A percentile compares a stretch with the other conserved stretches of the same genome.
Evolutionary conservation across 2,797 vertebrate species (phyloP).

Genomic region (Micrastur ruficollis): DNA sequence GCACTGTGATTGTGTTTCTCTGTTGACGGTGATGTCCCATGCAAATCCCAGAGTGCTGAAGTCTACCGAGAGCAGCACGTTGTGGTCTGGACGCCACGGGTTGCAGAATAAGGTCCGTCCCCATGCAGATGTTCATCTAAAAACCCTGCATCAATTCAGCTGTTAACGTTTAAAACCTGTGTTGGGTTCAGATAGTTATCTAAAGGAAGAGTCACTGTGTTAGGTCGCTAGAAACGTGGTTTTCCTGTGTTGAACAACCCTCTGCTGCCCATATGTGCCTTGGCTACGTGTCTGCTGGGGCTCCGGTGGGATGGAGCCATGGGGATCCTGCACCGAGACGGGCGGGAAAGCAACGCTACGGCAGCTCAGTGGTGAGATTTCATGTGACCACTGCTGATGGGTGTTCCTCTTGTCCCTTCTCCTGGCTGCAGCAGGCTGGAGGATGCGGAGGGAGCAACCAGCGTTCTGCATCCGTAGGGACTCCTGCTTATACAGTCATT

Average conservation of each 20-base stretch:
- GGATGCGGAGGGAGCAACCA: neutral
- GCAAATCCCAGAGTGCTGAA: neutral
- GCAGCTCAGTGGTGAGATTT: neutral
- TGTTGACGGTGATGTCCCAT: fast-evolving
- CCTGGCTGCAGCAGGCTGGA: neutral
- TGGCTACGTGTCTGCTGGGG: neutral
- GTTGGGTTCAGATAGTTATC: fast-evolving
- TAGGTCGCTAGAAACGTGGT: neutral
- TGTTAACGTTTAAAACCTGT: fast-evolving
- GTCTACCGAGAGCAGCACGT: fast-evolving
- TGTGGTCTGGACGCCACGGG: neutral
- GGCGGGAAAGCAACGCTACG: neutral
- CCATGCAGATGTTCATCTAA: fast-evolving
- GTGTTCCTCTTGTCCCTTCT: neutral
- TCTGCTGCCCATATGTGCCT: fast-evolving
- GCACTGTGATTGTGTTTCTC: fast-evolving
- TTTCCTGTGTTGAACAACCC: neutral
- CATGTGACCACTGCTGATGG: neutral
- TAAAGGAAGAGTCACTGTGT: fast-evolving
- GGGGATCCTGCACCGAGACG: neutral
- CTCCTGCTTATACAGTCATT: neutral
- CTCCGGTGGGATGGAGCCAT: fast-evolving
- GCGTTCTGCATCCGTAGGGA: fast-evolving
- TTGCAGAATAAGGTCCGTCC: neutral
- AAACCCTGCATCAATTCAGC: neutral